Conservation (phyloP, 2,888 invertebrate species). For the Therioaphis trifolii region DNA sequence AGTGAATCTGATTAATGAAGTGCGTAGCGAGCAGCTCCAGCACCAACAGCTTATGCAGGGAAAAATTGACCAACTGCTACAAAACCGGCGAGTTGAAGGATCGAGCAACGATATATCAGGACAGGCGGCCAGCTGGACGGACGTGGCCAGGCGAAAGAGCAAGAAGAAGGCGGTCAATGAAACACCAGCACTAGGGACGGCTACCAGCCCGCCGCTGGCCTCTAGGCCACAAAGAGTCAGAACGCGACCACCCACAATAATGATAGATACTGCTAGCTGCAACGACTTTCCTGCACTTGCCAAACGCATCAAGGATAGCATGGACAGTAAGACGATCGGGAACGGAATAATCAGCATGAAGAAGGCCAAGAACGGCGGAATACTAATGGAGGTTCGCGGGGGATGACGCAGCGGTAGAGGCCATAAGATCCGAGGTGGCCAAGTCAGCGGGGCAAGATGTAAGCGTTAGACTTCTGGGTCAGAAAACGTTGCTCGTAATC, state of each 20-base stretch:
- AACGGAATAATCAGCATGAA: background rate
- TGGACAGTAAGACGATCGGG: background rate
- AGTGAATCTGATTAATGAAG: no score
- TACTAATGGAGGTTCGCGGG: no score
- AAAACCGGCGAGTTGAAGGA: no score
- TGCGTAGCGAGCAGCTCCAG: no score
- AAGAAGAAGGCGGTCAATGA: background rate
- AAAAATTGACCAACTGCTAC: no score
- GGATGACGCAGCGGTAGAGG: no score
- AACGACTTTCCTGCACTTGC: background rate
- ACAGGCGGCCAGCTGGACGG: no score
- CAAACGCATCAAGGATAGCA: background rate
- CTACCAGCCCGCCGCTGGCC: constrained; percentile 1
- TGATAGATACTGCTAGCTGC: background rate
- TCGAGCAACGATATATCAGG: no score
- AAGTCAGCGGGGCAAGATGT: background rate
- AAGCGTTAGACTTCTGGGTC: background rate
- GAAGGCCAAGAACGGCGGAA: background rate
- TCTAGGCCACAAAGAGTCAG: background rate
- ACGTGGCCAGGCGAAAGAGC: no score
- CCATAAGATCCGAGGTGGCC: no score
- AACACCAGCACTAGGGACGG: background rate
- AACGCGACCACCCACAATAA: background rate
- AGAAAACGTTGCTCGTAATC: background rate
- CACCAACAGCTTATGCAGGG: no score